Conservation (phyloP, 2,113 vertebrate genomes). For the Oenanthe melanoleuca region DNA sequence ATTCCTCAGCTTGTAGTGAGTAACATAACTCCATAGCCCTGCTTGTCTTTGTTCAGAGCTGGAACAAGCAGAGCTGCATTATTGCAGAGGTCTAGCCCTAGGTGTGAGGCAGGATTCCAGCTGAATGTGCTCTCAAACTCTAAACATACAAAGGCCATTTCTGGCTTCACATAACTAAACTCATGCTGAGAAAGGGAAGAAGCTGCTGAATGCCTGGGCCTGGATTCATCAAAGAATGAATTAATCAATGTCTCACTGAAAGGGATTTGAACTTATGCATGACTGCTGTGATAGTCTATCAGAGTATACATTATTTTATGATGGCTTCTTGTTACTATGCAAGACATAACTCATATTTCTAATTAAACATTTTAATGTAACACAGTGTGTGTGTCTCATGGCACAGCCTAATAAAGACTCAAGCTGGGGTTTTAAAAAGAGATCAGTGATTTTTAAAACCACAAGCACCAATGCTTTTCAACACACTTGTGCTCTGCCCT, state of each 20-base stretch:
- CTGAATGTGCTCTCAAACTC: constrained; percentile 26
- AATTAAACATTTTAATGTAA: constrained; percentile 47
- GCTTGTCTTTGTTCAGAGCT: constrained; percentile 30
- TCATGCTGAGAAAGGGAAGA: constrained; percentile 49
- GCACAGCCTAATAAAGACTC: not conserved
- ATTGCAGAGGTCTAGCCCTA: constrained; percentile 27
- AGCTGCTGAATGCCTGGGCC: constrained; percentile 1
- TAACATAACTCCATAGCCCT: not conserved
- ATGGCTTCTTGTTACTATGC: not conserved
- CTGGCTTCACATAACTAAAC: constrained; percentile 39
- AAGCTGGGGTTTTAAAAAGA: not conserved
- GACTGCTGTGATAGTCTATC: constrained; percentile 29
- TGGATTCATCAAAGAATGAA: constrained; percentile 33
- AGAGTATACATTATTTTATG: not conserved
- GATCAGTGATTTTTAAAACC: not conserved
- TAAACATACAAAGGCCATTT: constrained; percentile 10
- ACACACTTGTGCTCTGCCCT: not conserved
- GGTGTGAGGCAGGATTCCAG: not conserved
- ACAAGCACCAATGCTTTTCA: not conserved
- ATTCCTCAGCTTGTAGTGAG: constrained; percentile 26
- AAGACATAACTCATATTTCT: constrained; percentile 13
- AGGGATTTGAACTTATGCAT: constrained; percentile 40
- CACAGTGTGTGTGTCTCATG: not conserved
- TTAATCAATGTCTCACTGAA: constrained; percentile 49
- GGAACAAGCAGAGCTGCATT: constrained; percentile 29